A percentile compares a stretch with the other conserved stretches of the same genome.
Evolutionary conservation across 2,797 vertebrate species (phyloP).

Genomic region (Buceros bicornis): DNA sequence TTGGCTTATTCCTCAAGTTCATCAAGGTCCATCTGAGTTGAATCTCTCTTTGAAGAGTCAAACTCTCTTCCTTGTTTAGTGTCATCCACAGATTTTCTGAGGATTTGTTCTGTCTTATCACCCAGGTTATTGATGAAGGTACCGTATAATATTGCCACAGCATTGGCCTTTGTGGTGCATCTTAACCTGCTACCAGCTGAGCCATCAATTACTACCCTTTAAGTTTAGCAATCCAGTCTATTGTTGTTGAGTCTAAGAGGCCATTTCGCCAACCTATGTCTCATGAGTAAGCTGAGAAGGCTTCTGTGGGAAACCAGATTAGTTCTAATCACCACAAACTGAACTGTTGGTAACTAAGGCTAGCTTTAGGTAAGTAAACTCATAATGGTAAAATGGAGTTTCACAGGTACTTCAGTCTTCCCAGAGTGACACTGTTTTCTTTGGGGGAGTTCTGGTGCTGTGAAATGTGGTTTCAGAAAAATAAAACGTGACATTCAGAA

Average conservation of each 20-base stretch:
- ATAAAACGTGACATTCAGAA: neutral
- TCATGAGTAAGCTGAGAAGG: neutral
- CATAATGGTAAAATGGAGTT: neutral
- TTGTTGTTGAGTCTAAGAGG: neutral
- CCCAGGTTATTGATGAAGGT: neutral
- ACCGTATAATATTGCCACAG: neutral
- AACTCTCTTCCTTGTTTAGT: neutral
- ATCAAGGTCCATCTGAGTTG: neutral
- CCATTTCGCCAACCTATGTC: neutral
- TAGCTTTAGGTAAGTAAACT: neutral
- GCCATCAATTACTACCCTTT: accelerated
- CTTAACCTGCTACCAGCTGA: neutral
- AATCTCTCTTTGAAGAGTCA: neutral
- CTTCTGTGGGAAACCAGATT: neutral
- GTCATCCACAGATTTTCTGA: neutral
- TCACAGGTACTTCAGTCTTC: neutral
- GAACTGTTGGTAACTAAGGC: neutral
- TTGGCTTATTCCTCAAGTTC: neutral
- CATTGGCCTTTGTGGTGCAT: neutral
- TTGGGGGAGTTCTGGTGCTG: neutral
- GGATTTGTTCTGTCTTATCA: neutral
- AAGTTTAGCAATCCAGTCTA: neutral
- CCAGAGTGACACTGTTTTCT: neutral
- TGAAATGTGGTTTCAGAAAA: neutral
- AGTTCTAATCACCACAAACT: neutral